Percentiles rank a stretch among this genome's conserved stretches.
These are phyloP conservation scores for Pollenia griseotomentosa DNA, from an alignment of 2,888 invertebrate genomes.

Conservation along the genomic window DNA sequence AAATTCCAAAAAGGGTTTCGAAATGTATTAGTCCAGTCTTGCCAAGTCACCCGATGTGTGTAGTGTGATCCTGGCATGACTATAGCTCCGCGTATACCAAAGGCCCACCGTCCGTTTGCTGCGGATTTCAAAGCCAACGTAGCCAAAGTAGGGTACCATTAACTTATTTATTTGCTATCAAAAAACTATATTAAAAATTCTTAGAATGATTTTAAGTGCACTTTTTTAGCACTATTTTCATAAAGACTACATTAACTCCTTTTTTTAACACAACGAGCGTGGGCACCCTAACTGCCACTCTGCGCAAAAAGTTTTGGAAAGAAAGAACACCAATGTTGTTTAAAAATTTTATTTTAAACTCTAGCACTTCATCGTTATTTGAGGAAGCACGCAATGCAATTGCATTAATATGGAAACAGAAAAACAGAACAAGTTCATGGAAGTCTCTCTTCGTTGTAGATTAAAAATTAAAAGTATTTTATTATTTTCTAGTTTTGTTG, in stretches of 20 bases:
- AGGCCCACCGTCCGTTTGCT: too few species aligned
- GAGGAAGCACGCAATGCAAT: constrained; percentile 53
- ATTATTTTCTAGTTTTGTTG: constrained; percentile 13
- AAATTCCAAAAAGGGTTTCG: too few species aligned
- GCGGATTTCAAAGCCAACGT: too few species aligned
- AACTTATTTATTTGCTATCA: constrained; percentile 1
- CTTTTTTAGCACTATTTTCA: background rate
- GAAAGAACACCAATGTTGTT: background rate
- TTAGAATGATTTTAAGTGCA: constrained; percentile 14
- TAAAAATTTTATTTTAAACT: constrained; percentile 17
- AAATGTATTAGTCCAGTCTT: too few species aligned
- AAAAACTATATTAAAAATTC: constrained; percentile 42
- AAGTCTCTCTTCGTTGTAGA: constrained; percentile 31
- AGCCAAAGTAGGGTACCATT: background rate
- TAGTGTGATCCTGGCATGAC: too few species aligned
- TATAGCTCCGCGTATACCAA: too few species aligned
- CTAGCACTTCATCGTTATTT: background rate
- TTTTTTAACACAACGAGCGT: background rate
- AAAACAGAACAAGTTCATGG: constrained; percentile 24
- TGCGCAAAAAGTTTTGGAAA: background rate
- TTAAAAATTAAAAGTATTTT: constrained; percentile 49
- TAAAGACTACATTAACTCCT: background rate
- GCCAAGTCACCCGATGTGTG: too few species aligned
- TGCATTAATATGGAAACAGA: background rate
- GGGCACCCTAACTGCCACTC: constrained; percentile 10